A percentile compares a stretch with the other conserved stretches of the same genome.
phyloP scores from a whole-genome alignment of 2,797 vertebrate species.

The Cyclopterus lumpus region DNA sequence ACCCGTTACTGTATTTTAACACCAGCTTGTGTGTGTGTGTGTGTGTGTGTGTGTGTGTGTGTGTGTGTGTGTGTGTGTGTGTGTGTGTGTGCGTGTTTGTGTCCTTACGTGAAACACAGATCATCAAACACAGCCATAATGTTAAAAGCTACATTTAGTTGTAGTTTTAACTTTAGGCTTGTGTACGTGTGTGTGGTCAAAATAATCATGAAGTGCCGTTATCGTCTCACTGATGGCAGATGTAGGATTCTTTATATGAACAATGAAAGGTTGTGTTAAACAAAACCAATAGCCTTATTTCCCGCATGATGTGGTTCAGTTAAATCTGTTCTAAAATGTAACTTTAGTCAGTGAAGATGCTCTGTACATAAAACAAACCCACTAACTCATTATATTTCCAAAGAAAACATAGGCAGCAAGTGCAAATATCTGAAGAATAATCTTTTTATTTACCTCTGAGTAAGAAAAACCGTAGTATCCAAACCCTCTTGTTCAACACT shows the following conservation, averaged over 20 bases:
- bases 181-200: neutral
- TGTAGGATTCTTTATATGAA: slow-evolving; percentile 11
- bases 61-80: too few relatives aligned
- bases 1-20: slow-evolving; percentile 21
- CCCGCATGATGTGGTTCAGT: slow-evolving; percentile 27
- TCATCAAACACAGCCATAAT: neutral
- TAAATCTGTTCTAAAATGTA: slow-evolving; percentile 40
- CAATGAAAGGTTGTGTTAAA: slow-evolving; percentile 32
- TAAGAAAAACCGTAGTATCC: slow-evolving; percentile 19
- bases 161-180: slow-evolving; percentile 18
- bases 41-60: too few relatives aligned
- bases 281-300: slow-evolving; percentile 48
- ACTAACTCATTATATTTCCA: neutral
- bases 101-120: neutral
- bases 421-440: slow-evolving; percentile 10
- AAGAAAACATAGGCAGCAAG: slow-evolving; percentile 13
- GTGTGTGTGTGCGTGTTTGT: too few relatives aligned
- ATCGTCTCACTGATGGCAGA: slow-evolving; percentile 17
- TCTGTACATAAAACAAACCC: slow-evolving; percentile 10
- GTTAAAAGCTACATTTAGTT: slow-evolving; percentile 26
- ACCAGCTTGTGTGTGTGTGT: too few relatives aligned
- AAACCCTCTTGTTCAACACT: slow-evolving; percentile 28
- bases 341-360: slow-evolving; percentile 18
- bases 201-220: slow-evolving; percentile 20
- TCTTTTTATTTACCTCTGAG: slow-evolving; percentile 33